A percentile compares a stretch with the other conserved stretches of the same genome.
Evolutionary conservation across 2,113 vertebrate species (phyloP).

Genomic region (Pimephales promelas): DNA sequence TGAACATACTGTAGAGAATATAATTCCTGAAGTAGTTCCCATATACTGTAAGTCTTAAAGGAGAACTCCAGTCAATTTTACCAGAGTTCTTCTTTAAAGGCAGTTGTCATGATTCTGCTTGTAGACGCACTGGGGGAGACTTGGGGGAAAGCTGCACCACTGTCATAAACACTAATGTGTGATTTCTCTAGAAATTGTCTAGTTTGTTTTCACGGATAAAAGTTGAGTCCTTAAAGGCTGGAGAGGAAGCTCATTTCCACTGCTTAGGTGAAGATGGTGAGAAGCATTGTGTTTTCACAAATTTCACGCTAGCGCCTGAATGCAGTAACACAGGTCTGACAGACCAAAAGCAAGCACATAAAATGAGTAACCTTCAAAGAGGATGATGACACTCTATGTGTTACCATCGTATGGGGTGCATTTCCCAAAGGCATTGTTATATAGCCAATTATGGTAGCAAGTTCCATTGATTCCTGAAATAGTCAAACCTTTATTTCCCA

Average conservation of each 20-base stretch:
- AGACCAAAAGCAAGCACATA: constrained; percentile 74
- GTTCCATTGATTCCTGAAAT: too few species aligned
- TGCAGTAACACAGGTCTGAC: constrained; percentile 68
- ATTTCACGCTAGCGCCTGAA: constrained; percentile 18
- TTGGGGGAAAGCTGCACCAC: constrained; percentile 47
- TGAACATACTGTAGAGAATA: neutral
- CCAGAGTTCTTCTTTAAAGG: too few species aligned
- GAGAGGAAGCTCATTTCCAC: constrained; percentile 66
- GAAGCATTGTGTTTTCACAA: constrained; percentile 61
- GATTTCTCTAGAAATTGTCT: constrained; percentile 53
- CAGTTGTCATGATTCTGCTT: neutral
- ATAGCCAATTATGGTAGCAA: too few species aligned
- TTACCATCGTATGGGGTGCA: neutral
- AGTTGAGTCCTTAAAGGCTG: constrained; percentile 55
- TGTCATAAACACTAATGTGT: constrained; percentile 59
- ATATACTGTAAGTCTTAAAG: neutral
- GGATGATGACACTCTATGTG: constrained; percentile 17
- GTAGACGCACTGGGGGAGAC: constrained; percentile 3
- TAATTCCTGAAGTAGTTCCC: neutral
- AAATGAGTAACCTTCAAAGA: constrained; percentile 72
- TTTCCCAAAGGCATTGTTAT: too few species aligned
- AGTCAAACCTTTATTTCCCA: too few species aligned
- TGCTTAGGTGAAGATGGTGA: constrained; percentile 62
- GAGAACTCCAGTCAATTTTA: too few species aligned
- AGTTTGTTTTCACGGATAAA: constrained; percentile 61